phyloP scores from a whole-genome alignment of 2,113 vertebrate species.

The Crotophaga sulcirostris region DNA sequence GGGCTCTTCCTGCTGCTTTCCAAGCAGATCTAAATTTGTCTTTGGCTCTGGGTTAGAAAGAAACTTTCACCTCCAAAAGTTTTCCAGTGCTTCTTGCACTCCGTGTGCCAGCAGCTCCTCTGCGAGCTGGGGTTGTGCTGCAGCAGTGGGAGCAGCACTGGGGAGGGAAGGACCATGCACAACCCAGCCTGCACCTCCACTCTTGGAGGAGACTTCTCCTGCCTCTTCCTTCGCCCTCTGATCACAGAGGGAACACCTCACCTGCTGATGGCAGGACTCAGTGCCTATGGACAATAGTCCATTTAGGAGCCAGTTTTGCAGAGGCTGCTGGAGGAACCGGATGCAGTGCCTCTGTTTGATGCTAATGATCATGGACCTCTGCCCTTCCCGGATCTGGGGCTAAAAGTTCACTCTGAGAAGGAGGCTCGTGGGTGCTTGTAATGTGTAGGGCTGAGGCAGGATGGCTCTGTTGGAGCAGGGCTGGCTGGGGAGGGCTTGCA shows the following conservation, averaged over 20 bases:
- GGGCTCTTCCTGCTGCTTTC: not conserved
- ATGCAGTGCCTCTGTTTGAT: not conserved
- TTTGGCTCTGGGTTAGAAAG: not conserved
- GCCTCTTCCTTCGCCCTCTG: not conserved
- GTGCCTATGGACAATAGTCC: accelerated
- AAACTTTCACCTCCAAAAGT: not conserved
- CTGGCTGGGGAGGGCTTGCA: no score
- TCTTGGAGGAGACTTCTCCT: not conserved
- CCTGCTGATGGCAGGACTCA: not conserved
- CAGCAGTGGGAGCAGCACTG: accelerated
- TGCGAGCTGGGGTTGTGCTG: accelerated
- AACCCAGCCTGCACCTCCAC: no score
- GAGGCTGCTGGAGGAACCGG: accelerated
- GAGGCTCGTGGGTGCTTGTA: not conserved
- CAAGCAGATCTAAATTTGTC: not conserved
- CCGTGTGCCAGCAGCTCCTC: accelerated
- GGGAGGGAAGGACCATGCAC: not conserved
- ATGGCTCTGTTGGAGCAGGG: not conserved
- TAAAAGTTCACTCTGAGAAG: not conserved
- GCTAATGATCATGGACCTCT: accelerated
- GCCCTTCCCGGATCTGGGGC: not conserved
- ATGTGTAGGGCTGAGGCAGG: not conserved
- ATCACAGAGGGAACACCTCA: accelerated
- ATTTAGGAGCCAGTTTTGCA: not conserved
- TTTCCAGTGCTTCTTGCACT: accelerated